A percentile compares a stretch with the other conserved stretches of the same genome.
phyloP scores from a whole-genome alignment of 2,113 vertebrate species.

The Leucoraja erinaceus region DNA sequence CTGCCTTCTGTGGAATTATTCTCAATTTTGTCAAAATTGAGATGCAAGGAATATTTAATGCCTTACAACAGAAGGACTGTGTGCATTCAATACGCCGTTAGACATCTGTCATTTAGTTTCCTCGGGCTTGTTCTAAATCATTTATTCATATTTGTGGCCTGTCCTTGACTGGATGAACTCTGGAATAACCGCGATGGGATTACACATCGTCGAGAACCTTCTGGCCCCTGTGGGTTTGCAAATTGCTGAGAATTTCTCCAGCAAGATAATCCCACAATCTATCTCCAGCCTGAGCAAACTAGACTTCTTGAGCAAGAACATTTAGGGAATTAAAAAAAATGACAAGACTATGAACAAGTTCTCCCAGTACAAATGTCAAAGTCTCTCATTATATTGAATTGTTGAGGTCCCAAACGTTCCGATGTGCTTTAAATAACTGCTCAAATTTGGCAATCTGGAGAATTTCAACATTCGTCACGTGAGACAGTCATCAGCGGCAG shows the following conservation, averaged over 20 bases:
- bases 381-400: background rate
- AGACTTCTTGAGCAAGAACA: background rate
- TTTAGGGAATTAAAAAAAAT: background rate
- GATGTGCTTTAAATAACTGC: background rate
- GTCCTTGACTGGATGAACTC: background rate
- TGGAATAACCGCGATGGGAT: background rate
- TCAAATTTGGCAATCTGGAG: background rate
- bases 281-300: background rate
- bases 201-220: background rate
- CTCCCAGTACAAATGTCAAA: background rate
- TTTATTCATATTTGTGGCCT: background rate
- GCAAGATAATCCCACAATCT: conserved; percentile 18
- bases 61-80: background rate
- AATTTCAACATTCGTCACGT: background rate
- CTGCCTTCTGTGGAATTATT: background rate
- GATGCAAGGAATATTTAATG: background rate
- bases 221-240: background rate
- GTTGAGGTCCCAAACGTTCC: too few relatives aligned
- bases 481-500: background rate
- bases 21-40: background rate
- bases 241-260: background rate
- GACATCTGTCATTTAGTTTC: background rate
- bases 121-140: background rate
- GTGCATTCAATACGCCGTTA: background rate
- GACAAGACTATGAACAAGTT: background rate